A percentile compares a stretch with the other conserved stretches of the same genome.
phyloP scores from a whole-genome alignment of 2,888 invertebrate genomes.

The Troides helena region DNA sequence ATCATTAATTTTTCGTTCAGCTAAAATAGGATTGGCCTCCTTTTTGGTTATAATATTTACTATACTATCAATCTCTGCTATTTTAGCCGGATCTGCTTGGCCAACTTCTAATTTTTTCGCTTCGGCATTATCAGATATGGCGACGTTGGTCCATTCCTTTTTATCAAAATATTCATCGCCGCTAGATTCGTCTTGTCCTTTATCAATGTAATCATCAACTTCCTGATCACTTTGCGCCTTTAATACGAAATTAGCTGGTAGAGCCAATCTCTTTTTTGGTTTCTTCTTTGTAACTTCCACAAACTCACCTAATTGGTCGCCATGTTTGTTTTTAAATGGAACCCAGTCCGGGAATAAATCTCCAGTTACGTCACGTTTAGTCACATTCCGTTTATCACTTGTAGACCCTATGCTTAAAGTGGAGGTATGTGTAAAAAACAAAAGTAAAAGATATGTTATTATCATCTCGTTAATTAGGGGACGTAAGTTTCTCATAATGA shows the following conservation, averaged over 20 bases:
- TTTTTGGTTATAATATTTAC: constrained; percentile 57
- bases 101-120: constrained; percentile 30
- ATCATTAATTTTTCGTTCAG: constrained; percentile 25
- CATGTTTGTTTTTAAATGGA: constrained; percentile 70
- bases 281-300: constrained; percentile 55
- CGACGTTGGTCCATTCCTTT: constrained; percentile 55
- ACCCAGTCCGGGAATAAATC: constrained; percentile 73
- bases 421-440: constrained; percentile 43
- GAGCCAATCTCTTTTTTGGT: constrained; percentile 66
- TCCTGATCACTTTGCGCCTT: constrained; percentile 59
- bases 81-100: constrained; percentile 42
- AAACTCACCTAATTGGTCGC: constrained; percentile 64
- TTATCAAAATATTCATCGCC: constrained; percentile 66
- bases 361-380: constrained; percentile 51
- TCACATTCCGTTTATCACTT: constrained; percentile 56
- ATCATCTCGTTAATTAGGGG: constrained; percentile 13
- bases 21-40: constrained; percentile 35
- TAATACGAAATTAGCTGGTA: constrained; percentile 59
- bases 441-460: constrained; percentile 34
- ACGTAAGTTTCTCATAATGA: constrained; percentile 32
- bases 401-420: constrained; percentile 55
- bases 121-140: constrained; percentile 46
- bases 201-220: constrained; percentile 60
- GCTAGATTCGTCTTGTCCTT: constrained; percentile 57
- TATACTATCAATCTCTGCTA: constrained; percentile 65